Conservation (phyloP, 2,113 vertebrate species). For the Mormyrus lacerda region DNA sequence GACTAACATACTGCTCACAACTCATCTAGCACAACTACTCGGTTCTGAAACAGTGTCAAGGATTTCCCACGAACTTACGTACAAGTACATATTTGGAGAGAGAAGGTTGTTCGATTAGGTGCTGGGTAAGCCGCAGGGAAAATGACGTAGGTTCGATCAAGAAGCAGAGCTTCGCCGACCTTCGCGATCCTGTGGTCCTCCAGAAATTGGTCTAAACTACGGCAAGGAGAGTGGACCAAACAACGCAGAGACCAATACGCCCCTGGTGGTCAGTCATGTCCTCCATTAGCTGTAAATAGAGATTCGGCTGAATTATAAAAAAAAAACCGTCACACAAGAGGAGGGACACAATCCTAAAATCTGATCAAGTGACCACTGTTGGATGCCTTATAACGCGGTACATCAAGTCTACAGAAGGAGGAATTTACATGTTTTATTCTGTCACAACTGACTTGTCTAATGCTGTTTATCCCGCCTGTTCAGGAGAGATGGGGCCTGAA, state of each 20-base stretch:
- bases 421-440: not conserved
- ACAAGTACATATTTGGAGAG: conserved; percentile 9
- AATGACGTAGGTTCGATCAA: not conserved
- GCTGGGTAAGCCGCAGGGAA: not conserved
- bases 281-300: not conserved
- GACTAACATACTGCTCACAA: not conserved
- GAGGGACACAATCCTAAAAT: not conserved
- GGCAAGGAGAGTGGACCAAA: not conserved
- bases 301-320: not conserved
- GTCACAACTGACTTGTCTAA: not conserved
- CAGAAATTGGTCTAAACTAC: not conserved
- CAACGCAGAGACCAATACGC: not conserved
- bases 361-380: not conserved
- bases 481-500: not conserved
- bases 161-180: not conserved
- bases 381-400: not conserved
- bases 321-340: not conserved
- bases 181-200: not conserved
- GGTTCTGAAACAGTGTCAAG: not conserved
- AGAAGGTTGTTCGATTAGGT: conserved; percentile 7
- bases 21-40: conserved; percentile 3
- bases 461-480: not conserved
- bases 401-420: not conserved
- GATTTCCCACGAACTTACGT: not conserved
- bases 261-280: not conserved